A percentile compares a stretch with the other conserved stretches of the same genome.
phyloP scores from a whole-genome alignment of 1,140 invertebrate species.

The Rhopalosiphum padi region DNA sequence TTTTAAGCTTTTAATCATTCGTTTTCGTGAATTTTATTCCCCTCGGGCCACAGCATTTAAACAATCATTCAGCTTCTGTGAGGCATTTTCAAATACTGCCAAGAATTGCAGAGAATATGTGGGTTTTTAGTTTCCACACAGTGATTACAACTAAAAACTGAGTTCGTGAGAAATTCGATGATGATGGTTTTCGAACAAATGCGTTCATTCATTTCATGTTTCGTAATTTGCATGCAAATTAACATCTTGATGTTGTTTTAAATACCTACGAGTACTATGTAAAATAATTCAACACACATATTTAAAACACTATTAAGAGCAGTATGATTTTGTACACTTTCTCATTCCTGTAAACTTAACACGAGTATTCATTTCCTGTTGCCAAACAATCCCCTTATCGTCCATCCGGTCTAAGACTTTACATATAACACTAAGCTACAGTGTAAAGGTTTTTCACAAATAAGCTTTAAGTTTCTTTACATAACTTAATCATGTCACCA shows the following conservation, averaged over 20 bases:
- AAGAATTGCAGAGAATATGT: not conserved
- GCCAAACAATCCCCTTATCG: slow-evolving; percentile 47
- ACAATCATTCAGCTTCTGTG: not conserved
- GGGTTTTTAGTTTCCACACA: not conserved
- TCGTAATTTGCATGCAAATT: slow-evolving; percentile 30
- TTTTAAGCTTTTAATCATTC: slow-evolving; percentile 45
- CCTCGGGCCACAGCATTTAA: not conserved
- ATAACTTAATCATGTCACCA: too few species aligned
- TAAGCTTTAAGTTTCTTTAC: not conserved
- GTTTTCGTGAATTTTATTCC: slow-evolving; percentile 4
- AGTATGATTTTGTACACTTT: not conserved
- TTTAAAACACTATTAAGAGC: not conserved
- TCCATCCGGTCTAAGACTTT: slow-evolving; percentile 30
- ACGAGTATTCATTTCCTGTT: slow-evolving; percentile 50
- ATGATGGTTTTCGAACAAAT: not conserved
- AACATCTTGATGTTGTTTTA: slow-evolving; percentile 28
- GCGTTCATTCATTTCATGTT: not conserved
- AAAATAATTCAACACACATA: not conserved
- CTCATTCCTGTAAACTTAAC: not conserved
- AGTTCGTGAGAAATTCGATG: not conserved
- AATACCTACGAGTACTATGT: not conserved
- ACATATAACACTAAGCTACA: not conserved
- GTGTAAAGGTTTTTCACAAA: not conserved
- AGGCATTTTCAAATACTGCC: not conserved
- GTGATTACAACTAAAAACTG: not conserved